A percentile compares a stretch with the other conserved stretches of the same genome.
phyloP scores from a whole-genome alignment of 37 sponge, comb jelly and placozoan species.

The Oscarella lobularis region DNA sequence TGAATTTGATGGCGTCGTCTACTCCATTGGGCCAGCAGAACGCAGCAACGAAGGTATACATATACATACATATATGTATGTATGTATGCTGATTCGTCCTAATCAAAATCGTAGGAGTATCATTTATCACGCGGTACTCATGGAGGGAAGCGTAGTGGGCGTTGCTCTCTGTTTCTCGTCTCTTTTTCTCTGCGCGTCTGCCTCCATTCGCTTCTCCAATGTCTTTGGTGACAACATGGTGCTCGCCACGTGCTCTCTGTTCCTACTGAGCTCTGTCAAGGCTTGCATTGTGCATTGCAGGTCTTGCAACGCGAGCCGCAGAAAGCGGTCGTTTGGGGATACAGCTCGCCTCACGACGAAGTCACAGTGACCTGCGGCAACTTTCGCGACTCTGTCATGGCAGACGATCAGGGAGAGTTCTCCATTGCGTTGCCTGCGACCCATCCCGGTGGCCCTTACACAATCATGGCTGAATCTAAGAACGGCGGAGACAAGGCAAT shows the following conservation, averaged over 20 bases:
- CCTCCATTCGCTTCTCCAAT: not conserved
- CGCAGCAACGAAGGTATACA: too few species aligned
- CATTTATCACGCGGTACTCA: too few species aligned
- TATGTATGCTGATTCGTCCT: too few species aligned
- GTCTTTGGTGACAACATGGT: not conserved
- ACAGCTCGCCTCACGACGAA: not conserved
- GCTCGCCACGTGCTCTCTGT: too few species aligned
- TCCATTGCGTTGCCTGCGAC: not conserved
- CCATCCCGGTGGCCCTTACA: constrained; percentile 5
- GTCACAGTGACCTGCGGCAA: not conserved
- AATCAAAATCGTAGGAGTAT: too few species aligned
- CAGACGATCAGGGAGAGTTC: not conserved
- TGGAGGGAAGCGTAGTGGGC: too few species aligned
- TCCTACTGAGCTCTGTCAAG: too few species aligned
- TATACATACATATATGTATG: too few species aligned
- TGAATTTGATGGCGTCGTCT: too few species aligned
- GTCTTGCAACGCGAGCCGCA: constrained; percentile 1
- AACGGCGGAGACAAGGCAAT: constrained; percentile 7
- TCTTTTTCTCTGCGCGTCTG: too few species aligned
- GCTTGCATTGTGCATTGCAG: not conserved
- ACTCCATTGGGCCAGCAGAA: too few species aligned
- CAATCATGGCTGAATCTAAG: constrained; percentile 20
- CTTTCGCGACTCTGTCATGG: not conserved
- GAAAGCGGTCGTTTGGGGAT: constrained; percentile 7
- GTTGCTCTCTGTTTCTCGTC: too few species aligned